phyloP scores from a whole-genome alignment of 2,113 vertebrate genomes.

The Brevimyrus niger region DNA sequence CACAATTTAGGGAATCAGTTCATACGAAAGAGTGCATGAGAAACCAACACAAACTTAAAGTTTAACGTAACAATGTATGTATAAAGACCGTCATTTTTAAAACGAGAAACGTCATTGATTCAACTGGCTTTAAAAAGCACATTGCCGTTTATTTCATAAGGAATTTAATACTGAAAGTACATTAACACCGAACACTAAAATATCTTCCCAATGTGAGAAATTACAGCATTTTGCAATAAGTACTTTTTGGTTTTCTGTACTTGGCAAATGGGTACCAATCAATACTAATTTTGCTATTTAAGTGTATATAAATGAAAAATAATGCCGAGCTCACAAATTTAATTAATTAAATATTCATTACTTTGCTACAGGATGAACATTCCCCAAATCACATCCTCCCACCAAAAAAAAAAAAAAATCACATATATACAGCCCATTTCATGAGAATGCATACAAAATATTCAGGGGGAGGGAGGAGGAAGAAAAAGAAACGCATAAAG shows the following conservation, averaged over 20 bases:
- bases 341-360: conserved; percentile 41
- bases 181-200: conserved; percentile 55
- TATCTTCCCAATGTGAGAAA: conserved; percentile 76
- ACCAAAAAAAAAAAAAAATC: conserved; percentile 40
- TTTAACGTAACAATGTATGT: conserved; percentile 47
- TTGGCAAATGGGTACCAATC: conserved; percentile 64
- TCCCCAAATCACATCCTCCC: conserved; percentile 36
- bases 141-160: conserved; percentile 39
- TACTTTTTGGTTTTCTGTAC: conserved; percentile 58
- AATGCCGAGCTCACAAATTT: conserved; percentile 46
- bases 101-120: conserved; percentile 28
- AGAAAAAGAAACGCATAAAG: conserved; percentile 24
- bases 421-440: conserved; percentile 54
- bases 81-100: conserved; percentile 41
- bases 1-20: conserved; percentile 41
- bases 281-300: conserved; percentile 36
- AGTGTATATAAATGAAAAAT: conserved; percentile 39
- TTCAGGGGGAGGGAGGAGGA: not conserved
- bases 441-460: conserved; percentile 37
- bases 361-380: conserved; percentile 50
- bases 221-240: conserved; percentile 55
- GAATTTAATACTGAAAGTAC: conserved; percentile 66
- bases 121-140: conserved; percentile 36
- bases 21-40: conserved; percentile 59
- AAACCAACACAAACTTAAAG: conserved; percentile 44